Evolutionary conservation across 2,888 invertebrate genomes (phyloP), one percentile per base, ranked within the genome.

Genomic region (Cryptophagus acutangulus): DNA sequence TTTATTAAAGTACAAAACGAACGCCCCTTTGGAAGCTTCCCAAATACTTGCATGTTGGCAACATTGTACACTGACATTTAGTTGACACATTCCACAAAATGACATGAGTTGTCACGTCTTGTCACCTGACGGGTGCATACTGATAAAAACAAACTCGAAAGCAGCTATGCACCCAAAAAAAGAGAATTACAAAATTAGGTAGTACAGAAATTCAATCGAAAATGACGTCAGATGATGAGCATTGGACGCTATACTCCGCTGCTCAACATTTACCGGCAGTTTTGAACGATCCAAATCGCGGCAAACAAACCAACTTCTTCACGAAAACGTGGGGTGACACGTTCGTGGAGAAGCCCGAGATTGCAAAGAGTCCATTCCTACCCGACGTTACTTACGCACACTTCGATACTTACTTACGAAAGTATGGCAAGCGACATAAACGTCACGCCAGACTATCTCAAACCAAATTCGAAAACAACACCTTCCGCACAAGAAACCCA

Each of bases 291-390:
- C 96, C 96, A 0, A 84, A 85, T 48, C 82, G 85, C 62, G 87
- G 93, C 51, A 96, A 93, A 70, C 87, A 89, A 67, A 79, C 78
- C 48, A 82, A 94, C 68, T 92, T 99, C 63, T 94, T 99, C 62
- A 94, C 94, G 0, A 92, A 91, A 68, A 93, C 93, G 46, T 99
- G 97, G 97, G 97, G 99, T 30, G 95, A 95, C 59, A 77, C 81
- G 43, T 99, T 99, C 70, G 79, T 92, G 13, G 94, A 94, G 48
- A 83, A 87, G 58, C 74, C 78, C 16, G 78, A 82, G 31, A 79
- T 94, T 55, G 77, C 82, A 25, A 80, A 84, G 51, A 87, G 88
- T 57, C 81, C 84, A 1, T 82, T 87, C 66, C 71, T 95, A 53
- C 90, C 90, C 26, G 85, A 89, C 58, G 83, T 96, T 43, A 82